phyloP scores from a whole-genome alignment of 2,888 invertebrate genomes.

The Amphipoea lucens region DNA sequence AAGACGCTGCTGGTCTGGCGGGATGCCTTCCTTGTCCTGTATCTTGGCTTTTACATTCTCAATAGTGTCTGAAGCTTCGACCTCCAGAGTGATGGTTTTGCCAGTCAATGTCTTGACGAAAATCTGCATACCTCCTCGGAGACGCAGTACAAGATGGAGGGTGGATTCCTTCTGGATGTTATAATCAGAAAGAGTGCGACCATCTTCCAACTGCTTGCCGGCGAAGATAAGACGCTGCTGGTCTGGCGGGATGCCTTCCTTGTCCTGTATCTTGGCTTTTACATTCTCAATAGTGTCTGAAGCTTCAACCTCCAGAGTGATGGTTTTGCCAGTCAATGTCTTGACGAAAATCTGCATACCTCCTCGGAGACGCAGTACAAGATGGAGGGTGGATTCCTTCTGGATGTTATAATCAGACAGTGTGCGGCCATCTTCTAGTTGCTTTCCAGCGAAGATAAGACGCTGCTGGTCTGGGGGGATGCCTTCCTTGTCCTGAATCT shows the following conservation, averaged over 20 bases:
- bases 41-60: slow-evolving; percentile 76
- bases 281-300: slow-evolving; percentile 45
- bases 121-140: slow-evolving; percentile 75
- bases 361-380: slow-evolving; percentile 70
- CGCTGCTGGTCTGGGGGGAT: slow-evolving; percentile 78
- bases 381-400: slow-evolving; percentile 75
- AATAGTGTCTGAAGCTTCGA: slow-evolving; percentile 73
- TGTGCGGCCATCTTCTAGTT: slow-evolving; percentile 76
- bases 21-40: slow-evolving; percentile 75
- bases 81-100: slow-evolving; percentile 73
- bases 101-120: slow-evolving; percentile 76
- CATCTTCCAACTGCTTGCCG: slow-evolving; percentile 74
- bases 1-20: slow-evolving; percentile 73
- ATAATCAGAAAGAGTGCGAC: slow-evolving; percentile 73
- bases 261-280: slow-evolving; percentile 75
- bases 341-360: slow-evolving; percentile 78
- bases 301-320: slow-evolving; percentile 72
- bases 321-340: slow-evolving; percentile 74
- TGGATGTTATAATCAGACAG: slow-evolving; percentile 77
- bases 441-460: slow-evolving; percentile 76
- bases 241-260: slow-evolving; percentile 76
- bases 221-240: slow-evolving; percentile 75
- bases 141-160: slow-evolving; percentile 71
- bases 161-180: slow-evolving; percentile 76
- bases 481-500: slow-evolving; percentile 78